These are phyloP conservation scores for Rhynchophorus ferrugineus DNA, from an alignment of 1,140 invertebrate species.

Conservation along the genomic window DNA sequence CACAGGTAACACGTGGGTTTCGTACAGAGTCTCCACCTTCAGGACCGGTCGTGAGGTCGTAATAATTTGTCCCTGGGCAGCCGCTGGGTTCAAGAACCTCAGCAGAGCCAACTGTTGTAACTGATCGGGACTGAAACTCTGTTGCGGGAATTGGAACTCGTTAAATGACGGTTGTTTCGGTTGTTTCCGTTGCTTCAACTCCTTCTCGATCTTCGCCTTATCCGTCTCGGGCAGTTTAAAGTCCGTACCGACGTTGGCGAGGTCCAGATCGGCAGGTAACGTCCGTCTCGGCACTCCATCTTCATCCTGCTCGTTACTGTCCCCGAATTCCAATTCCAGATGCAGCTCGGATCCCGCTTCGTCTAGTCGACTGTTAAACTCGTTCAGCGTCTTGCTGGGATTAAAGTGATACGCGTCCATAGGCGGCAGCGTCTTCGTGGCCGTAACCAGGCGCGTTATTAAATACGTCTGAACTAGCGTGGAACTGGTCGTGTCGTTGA, in stretches of 20 bases:
- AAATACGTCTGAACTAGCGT: constrained; percentile 84
- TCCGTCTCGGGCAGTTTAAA: constrained; percentile 64
- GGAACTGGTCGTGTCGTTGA: constrained; percentile 61
- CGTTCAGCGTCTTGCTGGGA: constrained; percentile 77
- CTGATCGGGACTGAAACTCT: constrained; percentile 59
- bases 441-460: constrained; percentile 75
- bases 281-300: constrained; percentile 51
- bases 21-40: constrained; percentile 68
- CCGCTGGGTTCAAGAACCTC: constrained; percentile 61
- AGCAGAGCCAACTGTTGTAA: constrained; percentile 66
- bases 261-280: constrained; percentile 48
- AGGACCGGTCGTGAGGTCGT: constrained; percentile 69
- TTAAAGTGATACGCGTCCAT: constrained; percentile 80
- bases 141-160: constrained; percentile 40
- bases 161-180: constrained; percentile 43
- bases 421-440: constrained; percentile 79
- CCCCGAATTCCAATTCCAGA: constrained; percentile 74
- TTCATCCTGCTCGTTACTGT: constrained; percentile 67
- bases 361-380: constrained; percentile 78
- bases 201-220: constrained; percentile 49
- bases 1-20: constrained; percentile 71
- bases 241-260: constrained; percentile 58
- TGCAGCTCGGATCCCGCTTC: constrained; percentile 83
- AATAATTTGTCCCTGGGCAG: constrained; percentile 57
- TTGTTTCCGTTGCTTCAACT: constrained; percentile 34